Evolutionary conservation across 2,888 invertebrate genomes (phyloP), one percentile per base, ranked within the genome.

Genomic region (Ecliptopera silaceata): DNA sequence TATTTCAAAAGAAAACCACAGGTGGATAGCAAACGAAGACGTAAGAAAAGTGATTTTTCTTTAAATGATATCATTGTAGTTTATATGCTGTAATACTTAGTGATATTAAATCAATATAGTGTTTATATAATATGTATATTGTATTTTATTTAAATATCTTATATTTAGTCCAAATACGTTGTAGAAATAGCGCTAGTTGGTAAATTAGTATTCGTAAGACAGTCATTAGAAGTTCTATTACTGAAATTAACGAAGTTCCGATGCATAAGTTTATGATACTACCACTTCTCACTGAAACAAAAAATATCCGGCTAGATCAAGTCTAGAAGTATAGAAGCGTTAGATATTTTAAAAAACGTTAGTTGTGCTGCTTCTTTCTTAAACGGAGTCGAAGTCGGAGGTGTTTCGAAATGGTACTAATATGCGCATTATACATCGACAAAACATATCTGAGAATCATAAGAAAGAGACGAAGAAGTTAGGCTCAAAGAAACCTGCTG

Each of bases 261-360:
- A 87, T 77, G 61, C 88, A 88, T 34, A 89, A 66, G 64, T 90
- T 90, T 13, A 89, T 68, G 0, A 84, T 82, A 10, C 89, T 87
- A 10, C 88, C 89, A 46, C 81, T 80, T 64, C 80, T 74, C 41
- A 91, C 90, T 91, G 82, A 52, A 84, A 42, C n/a, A 39, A 38
- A 10, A 29, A n/a, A 26, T n/a, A 26, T 26, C 26, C 6, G 5
- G 6, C 6, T 6, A 26, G 5, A 26, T 26, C n/a, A n/a, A n/a
- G n/a, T n/a, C n/a, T n/a, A n/a, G n/a, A n/a, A n/a, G n/a, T n/a
- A n/a, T n/a, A n/a, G n/a, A n/a, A n/a, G n/a, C n/a, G n/a, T n/a
- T n/a, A n/a, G n/a, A n/a, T n/a, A n/a, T n/a, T n/a, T n/a, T n/a
- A n/a, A n/a, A n/a, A n/a, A n/a, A n/a, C n/a, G n/a, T n/a, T n/a